Conservation (phyloP, 2,113 vertebrate species). For the Spermophilus dauricus region DNA sequence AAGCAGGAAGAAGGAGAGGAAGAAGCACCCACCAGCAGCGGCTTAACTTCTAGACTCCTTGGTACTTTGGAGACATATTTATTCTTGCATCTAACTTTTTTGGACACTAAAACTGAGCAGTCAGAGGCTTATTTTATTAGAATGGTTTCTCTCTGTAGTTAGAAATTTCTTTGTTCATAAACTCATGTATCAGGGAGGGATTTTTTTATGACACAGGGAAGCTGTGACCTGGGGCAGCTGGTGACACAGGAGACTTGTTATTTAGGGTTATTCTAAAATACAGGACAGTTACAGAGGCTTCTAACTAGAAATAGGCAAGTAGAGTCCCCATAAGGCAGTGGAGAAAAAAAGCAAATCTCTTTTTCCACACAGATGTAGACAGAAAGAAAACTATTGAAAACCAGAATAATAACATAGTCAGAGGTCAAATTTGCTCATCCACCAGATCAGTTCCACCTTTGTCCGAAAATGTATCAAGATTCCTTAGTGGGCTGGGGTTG, state of each 20-base stretch:
- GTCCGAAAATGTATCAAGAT: not conserved
- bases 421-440: not conserved
- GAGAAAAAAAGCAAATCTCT: constrained; percentile 5
- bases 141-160: not conserved
- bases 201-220: not conserved
- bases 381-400: constrained; percentile 23
- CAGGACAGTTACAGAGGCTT: not conserved
- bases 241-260: not conserved
- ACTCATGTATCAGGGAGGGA: not conserved
- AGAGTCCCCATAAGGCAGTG: not conserved
- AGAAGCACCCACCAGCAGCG: not conserved
- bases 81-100: not conserved
- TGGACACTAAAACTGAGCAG: constrained; percentile 36
- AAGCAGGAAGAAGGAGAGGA: not conserved
- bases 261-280: not conserved
- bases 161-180: constrained; percentile 33
- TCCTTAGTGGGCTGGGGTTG: not conserved
- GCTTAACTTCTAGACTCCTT: not conserved
- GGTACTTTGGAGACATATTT: not conserved
- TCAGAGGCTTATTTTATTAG: not conserved
- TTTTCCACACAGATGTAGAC: not conserved
- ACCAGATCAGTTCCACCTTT: not conserved
- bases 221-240: not conserved
- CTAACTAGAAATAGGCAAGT: not conserved
- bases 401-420: not conserved